Conservation (phyloP, 1,140 invertebrate species). For the Tribolium madens region DNA sequence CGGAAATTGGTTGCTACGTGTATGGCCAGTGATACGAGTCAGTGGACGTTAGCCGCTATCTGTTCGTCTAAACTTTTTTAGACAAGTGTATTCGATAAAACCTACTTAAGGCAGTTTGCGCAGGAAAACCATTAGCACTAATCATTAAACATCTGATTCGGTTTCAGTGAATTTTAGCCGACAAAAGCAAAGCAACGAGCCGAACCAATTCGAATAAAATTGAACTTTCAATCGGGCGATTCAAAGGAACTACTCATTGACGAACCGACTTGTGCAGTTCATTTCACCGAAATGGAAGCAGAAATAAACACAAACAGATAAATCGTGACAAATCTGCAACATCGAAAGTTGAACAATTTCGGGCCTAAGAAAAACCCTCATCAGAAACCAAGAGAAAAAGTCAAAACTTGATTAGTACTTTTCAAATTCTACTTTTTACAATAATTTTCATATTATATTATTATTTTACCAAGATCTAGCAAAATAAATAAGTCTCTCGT, state of each 20-base stretch:
- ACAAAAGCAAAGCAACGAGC: constrained; percentile 12
- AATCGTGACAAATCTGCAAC: constrained; percentile 17
- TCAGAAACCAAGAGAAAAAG: too few species aligned
- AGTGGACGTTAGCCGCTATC: constrained; percentile 48
- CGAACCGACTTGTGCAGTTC: constrained; percentile 1
- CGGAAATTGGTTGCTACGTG: constrained; percentile 57
- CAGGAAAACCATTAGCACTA: constrained; percentile 39
- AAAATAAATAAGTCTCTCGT: too few species aligned
- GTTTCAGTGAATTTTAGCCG: not conserved
- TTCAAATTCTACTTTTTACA: too few species aligned
- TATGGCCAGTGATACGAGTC: constrained; percentile 51
- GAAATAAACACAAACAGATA: constrained; percentile 39
- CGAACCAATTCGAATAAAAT: constrained; percentile 27
- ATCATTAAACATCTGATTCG: constrained; percentile 44
- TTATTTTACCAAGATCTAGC: too few species aligned
- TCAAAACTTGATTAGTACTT: too few species aligned
- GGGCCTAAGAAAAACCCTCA: too few species aligned
- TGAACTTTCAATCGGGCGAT: not conserved
- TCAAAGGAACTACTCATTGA: constrained; percentile 13
- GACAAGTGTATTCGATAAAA: constrained; percentile 40
- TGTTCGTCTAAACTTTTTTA: constrained; percentile 41
- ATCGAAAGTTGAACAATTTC: not conserved
- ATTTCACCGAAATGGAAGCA: not conserved
- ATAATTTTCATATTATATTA: too few species aligned
- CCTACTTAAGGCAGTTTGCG: constrained; percentile 25